These are phyloP conservation scores for Drosophila mimica DNA, from an alignment of 2,888 invertebrate genomes.

Conservation along the genomic window DNA sequence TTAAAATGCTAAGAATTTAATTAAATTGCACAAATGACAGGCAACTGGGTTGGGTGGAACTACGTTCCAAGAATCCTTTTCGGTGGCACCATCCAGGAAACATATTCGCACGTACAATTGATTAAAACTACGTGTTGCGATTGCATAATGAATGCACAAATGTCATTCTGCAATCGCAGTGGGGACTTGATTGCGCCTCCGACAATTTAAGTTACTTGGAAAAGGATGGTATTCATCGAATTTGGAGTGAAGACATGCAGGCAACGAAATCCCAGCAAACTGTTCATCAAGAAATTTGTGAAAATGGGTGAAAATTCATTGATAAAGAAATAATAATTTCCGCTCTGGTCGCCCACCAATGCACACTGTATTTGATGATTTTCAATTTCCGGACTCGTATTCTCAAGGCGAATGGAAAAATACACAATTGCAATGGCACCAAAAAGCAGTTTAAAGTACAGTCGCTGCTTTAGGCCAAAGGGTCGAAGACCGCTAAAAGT, in stretches of 20 bases:
- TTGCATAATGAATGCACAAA: slow-evolving; percentile 72
- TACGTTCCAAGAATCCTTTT: slow-evolving; percentile 1
- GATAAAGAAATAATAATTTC: slow-evolving; percentile 80
- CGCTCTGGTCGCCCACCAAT: slow-evolving; percentile 52
- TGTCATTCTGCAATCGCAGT: slow-evolving; percentile 15
- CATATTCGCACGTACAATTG: slow-evolving; percentile 78
- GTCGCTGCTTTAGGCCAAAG: slow-evolving; percentile 37
- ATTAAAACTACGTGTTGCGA: slow-evolving; percentile 81
- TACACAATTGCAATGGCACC: slow-evolving; percentile 37
- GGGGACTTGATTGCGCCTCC: slow-evolving; percentile 24
- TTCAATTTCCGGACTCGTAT: slow-evolving; percentile 69
- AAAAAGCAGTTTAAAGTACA: slow-evolving; percentile 52
- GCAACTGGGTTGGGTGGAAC: slow-evolving; percentile 1
- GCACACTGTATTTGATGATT: slow-evolving; percentile 66
- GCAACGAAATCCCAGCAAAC: slow-evolving; percentile 24
- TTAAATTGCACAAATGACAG: slow-evolving; percentile 48
- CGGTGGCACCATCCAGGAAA: slow-evolving; percentile 25
- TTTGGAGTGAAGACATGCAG: neutral
- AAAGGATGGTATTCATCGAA: slow-evolving; percentile 1
- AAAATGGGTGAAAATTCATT: slow-evolving; percentile 40
- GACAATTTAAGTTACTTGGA: slow-evolving; percentile 33
- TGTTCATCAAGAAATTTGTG: slow-evolving; percentile 27
- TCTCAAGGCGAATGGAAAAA: slow-evolving; percentile 31
- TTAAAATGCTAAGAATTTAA: slow-evolving; percentile 46
- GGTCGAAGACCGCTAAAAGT: slow-evolving; percentile 74